Evolutionary conservation across 2,797 vertebrate species (phyloP).

Genomic region (Danio choprae): DNA sequence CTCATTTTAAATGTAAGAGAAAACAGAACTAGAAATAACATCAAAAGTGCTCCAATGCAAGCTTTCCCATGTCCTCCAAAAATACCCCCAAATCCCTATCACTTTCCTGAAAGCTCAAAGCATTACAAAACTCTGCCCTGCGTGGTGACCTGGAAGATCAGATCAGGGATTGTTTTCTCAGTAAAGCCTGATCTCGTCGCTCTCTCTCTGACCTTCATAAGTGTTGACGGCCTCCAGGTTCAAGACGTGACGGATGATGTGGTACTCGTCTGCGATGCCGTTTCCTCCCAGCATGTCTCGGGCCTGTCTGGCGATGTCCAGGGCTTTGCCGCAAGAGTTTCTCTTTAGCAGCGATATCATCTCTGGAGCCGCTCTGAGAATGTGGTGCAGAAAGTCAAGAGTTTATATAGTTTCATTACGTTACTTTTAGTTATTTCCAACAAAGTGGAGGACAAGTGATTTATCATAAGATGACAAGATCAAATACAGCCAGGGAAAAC

Average conservation of each 20-base stretch:
- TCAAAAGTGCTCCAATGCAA: background rate
- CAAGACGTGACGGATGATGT: constrained; percentile 92
- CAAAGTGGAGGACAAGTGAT: no score
- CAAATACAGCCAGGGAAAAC: no score
- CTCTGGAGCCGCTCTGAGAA: constrained; percentile 79
- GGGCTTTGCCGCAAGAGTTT: constrained; percentile 77
- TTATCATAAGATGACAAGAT: no score
- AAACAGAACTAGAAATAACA: background rate
- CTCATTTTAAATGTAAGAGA: no score
- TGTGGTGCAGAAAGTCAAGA: no score
- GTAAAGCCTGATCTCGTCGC: background rate
- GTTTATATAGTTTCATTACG: no score
- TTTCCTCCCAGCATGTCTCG: constrained; percentile 96
- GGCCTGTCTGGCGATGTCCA: constrained; percentile 89
- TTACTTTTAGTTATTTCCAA: background rate
- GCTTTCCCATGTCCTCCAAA: background rate
- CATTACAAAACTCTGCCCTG: background rate
- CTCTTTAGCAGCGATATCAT: constrained; percentile 87
- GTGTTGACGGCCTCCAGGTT: constrained; percentile 97
- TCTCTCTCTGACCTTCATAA: constrained; percentile 84
- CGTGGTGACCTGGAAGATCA: background rate
- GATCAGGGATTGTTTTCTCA: constrained; percentile 2
- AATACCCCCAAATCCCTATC: background rate
- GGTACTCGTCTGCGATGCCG: constrained; percentile 91
- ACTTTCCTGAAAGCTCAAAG: constrained; percentile 5